Evolutionary conservation across 2,888 invertebrate species (phyloP).

Genomic region (Erannis defoliaria): DNA sequence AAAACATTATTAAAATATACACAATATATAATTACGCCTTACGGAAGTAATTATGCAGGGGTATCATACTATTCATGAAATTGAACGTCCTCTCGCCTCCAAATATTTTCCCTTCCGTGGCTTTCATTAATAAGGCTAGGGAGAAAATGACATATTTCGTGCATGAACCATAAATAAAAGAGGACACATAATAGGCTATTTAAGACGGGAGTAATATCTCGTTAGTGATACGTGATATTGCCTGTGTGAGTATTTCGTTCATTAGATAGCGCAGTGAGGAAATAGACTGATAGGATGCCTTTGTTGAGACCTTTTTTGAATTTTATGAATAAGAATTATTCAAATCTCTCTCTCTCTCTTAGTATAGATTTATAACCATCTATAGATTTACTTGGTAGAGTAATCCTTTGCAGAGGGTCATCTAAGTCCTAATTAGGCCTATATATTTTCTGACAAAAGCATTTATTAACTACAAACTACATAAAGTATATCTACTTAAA

Average conservation of each 20-base stretch:
- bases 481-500: no score
- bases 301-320: neutral
- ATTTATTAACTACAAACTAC: no score
- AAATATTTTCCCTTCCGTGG: constrained; percentile 29
- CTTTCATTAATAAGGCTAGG: constrained; percentile 24
- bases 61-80: neutral
- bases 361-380: no score
- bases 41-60: neutral
- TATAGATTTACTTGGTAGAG: no score
- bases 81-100: neutral
- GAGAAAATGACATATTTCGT: constrained; percentile 28
- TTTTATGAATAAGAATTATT: no score
- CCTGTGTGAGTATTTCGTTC: neutral
- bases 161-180: constrained; percentile 27
- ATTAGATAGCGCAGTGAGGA: neutral
- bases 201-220: constrained; percentile 23
- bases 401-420: no score
- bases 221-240: constrained; percentile 18
- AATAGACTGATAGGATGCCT: neutral
- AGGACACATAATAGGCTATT: constrained; percentile 23
- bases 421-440: no score
- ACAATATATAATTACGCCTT: neutral
- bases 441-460: no score
- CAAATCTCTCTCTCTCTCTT: no score
- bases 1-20: no score